phyloP scores from a whole-genome alignment of 1,140 invertebrate genomes.

The Leptoteleia sp. region DNA sequence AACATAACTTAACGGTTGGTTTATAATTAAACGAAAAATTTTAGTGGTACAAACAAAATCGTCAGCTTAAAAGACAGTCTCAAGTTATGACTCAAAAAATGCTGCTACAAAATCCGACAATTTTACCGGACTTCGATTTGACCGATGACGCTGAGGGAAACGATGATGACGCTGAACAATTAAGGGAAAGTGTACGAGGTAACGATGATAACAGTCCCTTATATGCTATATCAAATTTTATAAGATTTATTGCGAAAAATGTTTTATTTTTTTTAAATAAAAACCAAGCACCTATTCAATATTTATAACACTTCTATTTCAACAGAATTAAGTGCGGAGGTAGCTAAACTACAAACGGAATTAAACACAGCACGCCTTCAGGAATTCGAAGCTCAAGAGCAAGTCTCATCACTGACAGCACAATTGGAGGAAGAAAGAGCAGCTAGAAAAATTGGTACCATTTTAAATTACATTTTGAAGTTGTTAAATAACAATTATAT shows the following conservation, averaged over 20 bases:
- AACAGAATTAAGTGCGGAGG: constrained; percentile 84
- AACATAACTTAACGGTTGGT: no score
- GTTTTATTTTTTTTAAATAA: no score
- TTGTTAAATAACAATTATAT: no score
- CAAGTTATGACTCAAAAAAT: constrained; percentile 83
- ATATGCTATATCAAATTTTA: no score
- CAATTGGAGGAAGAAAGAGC: constrained; percentile 83
- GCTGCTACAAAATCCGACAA: constrained; percentile 75
- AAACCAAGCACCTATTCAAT: no score
- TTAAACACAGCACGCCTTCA: constrained; percentile 84
- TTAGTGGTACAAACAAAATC: constrained; percentile 89
- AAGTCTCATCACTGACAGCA: constrained; percentile 77
- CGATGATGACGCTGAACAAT: constrained; percentile 85
- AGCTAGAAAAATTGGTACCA: constrained; percentile 77
- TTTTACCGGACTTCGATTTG: constrained; percentile 71
- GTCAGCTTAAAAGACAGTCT: constrained; percentile 85
- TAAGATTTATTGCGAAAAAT: no score
- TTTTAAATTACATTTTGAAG: no score
- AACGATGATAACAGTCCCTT: no score
- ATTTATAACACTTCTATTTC: no score
- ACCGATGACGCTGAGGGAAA: constrained; percentile 82
- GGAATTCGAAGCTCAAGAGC: constrained; percentile 87
- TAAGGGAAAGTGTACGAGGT: constrained; percentile 84
- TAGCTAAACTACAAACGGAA: constrained; percentile 86
- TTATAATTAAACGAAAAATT: constrained; percentile 7